Conservation (phyloP, 1,140 invertebrate species). For the Streblospio benedicti region DNA sequence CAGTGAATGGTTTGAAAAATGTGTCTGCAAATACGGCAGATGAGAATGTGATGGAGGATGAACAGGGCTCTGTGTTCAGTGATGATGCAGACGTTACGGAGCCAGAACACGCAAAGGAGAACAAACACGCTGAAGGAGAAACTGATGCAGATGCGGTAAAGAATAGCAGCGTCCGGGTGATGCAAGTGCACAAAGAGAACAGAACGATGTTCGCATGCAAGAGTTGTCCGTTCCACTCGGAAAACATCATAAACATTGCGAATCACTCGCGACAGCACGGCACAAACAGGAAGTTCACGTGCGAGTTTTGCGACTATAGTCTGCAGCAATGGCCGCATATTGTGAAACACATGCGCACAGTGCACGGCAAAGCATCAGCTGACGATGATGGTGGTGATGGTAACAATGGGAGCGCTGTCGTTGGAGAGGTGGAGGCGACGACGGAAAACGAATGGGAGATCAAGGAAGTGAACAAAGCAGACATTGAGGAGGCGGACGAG, state of each 20-base stretch:
- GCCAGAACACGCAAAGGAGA: background rate
- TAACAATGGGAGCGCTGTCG: no score
- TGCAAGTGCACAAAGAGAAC: slow-evolving; percentile 15
- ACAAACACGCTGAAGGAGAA: background rate
- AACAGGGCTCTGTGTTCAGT: background rate
- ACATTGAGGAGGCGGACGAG: no score
- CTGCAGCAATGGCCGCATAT: slow-evolving; percentile 27
- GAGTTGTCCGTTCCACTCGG: slow-evolving; percentile 34
- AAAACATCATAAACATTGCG: slow-evolving; percentile 31
- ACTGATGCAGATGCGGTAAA: background rate
- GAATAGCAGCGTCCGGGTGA: background rate
- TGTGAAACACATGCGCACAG: slow-evolving; percentile 27
- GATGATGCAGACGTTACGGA: background rate
- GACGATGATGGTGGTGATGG: no score
- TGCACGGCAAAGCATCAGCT: no score
- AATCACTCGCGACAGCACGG: slow-evolving; percentile 37
- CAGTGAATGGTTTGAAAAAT: no score
- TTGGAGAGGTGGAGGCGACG: no score
- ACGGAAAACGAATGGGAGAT: no score
- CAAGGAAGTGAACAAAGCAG: no score
- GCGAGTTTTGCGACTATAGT: slow-evolving; percentile 35
- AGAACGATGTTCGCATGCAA: slow-evolving; percentile 34
- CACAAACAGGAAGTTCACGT: slow-evolving; percentile 29
- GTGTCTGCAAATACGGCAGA: no score
- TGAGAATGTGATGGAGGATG: no score